Evolutionary conservation across 1,140 invertebrate genomes (phyloP), one percentile per base, ranked within the genome.

Genomic region (Rhopalosiphum maidis): DNA sequence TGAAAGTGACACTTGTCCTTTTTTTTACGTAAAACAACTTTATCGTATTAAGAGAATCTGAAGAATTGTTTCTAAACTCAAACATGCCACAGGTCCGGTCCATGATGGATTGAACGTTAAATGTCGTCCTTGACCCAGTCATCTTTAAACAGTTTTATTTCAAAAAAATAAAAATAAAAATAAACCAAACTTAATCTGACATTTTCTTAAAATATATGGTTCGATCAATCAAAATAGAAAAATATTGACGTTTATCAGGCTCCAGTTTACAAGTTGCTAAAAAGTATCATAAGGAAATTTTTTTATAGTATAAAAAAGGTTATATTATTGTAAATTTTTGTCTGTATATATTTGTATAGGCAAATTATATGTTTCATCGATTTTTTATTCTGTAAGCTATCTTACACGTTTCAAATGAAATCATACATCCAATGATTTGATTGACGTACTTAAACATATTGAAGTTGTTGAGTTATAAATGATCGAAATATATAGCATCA

Each of bases 51-150:
- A 25, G 83, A 85, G 35, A 30, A n/a, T 48, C 3, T 51, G 2
- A 89, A 89, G 8, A 89, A 89, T 89, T 54, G 87, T 89, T 89
- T 89, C 35, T 89, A 37, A 89, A 54, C 41, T 54, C 87, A 89
- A 89, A 89, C 35, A 54, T 89, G 87, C 48, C n/a, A 89, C 48
- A 89, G 35, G 48, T 89, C 87, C 21, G 35, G n/a, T 22, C 22
- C 46, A 89, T 89, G 87, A 54, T 89, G 48, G 87, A 89, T 89
- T 30, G 87, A 89, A 54, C 21, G 48, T 89, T 37, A 89, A 48
- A 89, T 54, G 22, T 51, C 22, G 87, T 89, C 48, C 87, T 89
- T 89, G 87, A 89, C 85, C 43, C 15, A 46, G 85, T 46, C 85
- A 46, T 25, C 11, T 8, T n/a, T 88, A 35, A 88, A 51, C 86